A percentile compares a stretch with the other conserved stretches of the same genome.
These are phyloP conservation scores for Acyrthosiphon pisum DNA, from an alignment of 1,140 invertebrate genomes.

Conservation along the genomic window DNA sequence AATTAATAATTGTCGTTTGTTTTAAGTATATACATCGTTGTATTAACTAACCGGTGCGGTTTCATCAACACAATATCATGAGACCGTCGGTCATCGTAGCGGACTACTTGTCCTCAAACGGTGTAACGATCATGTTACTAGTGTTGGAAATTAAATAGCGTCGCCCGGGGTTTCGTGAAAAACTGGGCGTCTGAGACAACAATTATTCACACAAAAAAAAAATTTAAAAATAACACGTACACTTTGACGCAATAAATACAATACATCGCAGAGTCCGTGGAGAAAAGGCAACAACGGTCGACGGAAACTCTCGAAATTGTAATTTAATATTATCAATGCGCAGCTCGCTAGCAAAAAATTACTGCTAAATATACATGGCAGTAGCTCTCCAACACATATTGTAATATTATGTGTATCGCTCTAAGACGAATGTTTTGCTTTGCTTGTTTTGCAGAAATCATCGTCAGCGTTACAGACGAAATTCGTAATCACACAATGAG, in stretches of 20 bases:
- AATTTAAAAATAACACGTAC: not conserved
- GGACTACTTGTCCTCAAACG: not conserved
- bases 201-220: not conserved
- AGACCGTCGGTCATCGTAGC: not conserved
- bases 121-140: constrained; percentile 28
- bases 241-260: not conserved
- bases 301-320: not conserved
- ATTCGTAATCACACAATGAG: not conserved
- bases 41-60: not conserved
- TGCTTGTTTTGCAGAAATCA: not conserved
- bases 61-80: not conserved
- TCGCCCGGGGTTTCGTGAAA: constrained; percentile 8
- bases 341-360: not conserved
- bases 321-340: not conserved
- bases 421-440: not conserved
- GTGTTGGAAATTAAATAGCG: constrained; percentile 41
- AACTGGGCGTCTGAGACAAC: not conserved
- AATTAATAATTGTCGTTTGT: not conserved
- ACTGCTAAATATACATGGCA: not conserved
- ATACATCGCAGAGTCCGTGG: not conserved
- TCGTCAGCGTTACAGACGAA: not conserved
- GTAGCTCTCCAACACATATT: not conserved
- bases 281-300: not conserved
- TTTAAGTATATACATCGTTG: not conserved
- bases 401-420: not conserved